phyloP scores from a whole-genome alignment of 2,113 vertebrate species.

The Eudorcas thomsonii region DNA sequence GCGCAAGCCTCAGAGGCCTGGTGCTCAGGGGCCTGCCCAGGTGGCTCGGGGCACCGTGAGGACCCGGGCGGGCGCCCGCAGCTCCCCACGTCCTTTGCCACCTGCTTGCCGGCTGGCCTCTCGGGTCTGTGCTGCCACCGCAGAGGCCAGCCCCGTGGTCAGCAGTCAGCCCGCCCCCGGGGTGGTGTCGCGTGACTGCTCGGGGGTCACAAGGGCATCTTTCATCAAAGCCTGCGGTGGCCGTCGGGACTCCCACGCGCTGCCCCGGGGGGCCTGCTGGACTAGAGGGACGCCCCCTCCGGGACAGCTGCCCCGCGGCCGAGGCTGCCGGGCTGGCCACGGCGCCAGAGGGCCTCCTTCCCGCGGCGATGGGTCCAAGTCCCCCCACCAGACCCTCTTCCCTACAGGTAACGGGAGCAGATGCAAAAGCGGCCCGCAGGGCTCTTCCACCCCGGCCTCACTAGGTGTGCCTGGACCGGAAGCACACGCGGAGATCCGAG shows the following conservation, averaged over 20 bases:
- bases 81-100: neutral
- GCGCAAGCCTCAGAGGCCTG: neutral
- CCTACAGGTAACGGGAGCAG: neutral
- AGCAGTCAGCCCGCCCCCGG: neutral
- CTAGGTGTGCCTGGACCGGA: neutral
- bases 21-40: neutral
- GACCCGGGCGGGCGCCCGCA: neutral
- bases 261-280: neutral
- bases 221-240: neutral
- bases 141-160: neutral
- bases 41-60: neutral
- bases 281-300: neutral
- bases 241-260: neutral
- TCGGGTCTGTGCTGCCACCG: accelerated
- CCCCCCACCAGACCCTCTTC: neutral
- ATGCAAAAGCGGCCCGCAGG: neutral
- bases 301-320: neutral
- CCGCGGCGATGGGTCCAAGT: neutral
- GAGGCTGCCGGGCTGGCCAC: accelerated
- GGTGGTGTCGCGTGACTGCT: neutral
- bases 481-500: accelerated
- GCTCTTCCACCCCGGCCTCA: neutral
- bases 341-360: neutral
- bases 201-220: neutral
- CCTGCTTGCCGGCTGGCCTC: neutral